Evolutionary conservation across 2,113 vertebrate genomes (phyloP).

Genomic region (Macrotus californicus): DNA sequence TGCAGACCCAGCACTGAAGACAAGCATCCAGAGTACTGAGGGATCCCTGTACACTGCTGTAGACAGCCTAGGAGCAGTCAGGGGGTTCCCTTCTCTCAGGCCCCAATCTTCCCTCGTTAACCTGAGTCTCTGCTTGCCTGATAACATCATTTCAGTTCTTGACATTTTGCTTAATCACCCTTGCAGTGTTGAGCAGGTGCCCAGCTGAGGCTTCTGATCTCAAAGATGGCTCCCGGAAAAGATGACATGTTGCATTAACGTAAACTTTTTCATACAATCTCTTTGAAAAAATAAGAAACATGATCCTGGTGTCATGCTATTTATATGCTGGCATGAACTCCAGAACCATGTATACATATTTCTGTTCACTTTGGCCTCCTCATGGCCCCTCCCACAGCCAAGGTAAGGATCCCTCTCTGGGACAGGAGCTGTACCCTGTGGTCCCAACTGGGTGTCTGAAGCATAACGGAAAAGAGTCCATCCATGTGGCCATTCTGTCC

Average conservation of each 20-base stretch:
- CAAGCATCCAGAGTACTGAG: not conserved
- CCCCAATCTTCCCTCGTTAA: not conserved
- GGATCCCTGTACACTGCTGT: no score
- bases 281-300: constrained; percentile 43
- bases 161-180: constrained; percentile 24
- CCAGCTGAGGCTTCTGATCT: constrained; percentile 51
- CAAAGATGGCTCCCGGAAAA: constrained; percentile 65
- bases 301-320: constrained; percentile 56
- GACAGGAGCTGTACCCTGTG: not conserved
- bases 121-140: constrained; percentile 15
- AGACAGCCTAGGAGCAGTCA: not conserved
- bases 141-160: not conserved
- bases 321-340: not conserved
- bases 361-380: constrained; percentile 43
- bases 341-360: not conserved
- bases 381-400: not conserved
- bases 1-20: not conserved
- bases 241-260: constrained; percentile 76
- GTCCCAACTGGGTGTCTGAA: not conserved
- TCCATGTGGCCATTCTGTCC: not conserved
- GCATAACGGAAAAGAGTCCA: not conserved
- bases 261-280: constrained; percentile 59
- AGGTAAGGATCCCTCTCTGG: not conserved
- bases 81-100: not conserved
- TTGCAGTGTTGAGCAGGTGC: not conserved